phyloP scores from a whole-genome alignment of 1,140 invertebrate genomes.

The Luehdorfia chinensis region DNA sequence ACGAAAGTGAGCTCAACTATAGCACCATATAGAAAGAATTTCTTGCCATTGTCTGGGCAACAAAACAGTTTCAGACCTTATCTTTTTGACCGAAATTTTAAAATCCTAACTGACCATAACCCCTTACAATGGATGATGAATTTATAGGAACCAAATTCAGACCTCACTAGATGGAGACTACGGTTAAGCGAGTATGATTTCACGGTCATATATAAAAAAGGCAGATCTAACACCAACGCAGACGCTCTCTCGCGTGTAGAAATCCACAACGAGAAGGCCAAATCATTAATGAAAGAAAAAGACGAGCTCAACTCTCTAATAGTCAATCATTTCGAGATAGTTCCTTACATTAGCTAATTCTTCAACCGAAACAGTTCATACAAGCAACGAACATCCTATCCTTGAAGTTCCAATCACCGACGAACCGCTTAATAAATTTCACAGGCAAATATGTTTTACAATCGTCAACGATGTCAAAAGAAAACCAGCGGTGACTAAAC shows the following conservation, averaged over 20 bases:
- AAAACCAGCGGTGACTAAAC: too few relatives aligned
- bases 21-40: too few relatives aligned
- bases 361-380: conserved; percentile 5
- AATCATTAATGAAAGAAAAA: conserved; percentile 12
- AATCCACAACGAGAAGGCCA: too few relatives aligned
- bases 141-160: conserved; percentile 2
- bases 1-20: too few relatives aligned
- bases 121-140: conserved; percentile 7
- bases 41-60: too few relatives aligned
- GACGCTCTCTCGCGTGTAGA: conserved; percentile 14
- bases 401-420: too few relatives aligned
- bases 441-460: too few relatives aligned
- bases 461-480: too few relatives aligned
- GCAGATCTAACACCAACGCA: too few relatives aligned
- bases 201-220: conserved; percentile 8
- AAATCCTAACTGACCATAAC: conserved; percentile 3
- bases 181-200: background rate
- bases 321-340: conserved; percentile 1
- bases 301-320: conserved; percentile 12
- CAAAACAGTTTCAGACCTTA: background rate
- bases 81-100: conserved; percentile 1
- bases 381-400: too few relatives aligned
- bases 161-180: conserved; percentile 1
- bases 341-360: background rate
- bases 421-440: conserved; percentile 20